Base-by-base conservation (phyloP, 1,140 invertebrate species). In the Micrasema longulum region DNA sequence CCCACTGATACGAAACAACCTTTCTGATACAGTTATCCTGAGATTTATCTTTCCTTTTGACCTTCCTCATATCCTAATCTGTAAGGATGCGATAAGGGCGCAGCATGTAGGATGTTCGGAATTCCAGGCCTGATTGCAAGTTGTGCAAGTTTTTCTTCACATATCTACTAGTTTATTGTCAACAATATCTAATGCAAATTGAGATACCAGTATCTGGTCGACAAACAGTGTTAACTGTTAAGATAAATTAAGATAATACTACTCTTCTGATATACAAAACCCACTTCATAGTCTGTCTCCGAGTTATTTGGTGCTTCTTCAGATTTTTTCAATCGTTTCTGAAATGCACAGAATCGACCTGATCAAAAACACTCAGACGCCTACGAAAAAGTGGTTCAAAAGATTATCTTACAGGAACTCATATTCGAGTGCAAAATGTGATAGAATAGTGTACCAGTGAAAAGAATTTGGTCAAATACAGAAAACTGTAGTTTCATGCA, bases 201-300 rank as follows among this genome's bases (percentile, higher is more conserved):
- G 66, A 72, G 65, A 75, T 72, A 75, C 60, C 62, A 35, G 62
- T 75, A 75, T 75, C 74, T 75, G 70, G 57, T 69, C 16, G 48
- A 64, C 63, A 75, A 75, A 75, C 66, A 75, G 70, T 72, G 74
- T 75, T 75, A 75, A 75, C 74, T 48, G 74, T 75, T 75, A 75
- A 75, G 74, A 75, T 75, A 75, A 75, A 69, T 75, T 66, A 62
- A 75, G 74, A 75, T 72, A 72, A 75, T 69, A 72, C 65, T 64
- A 68, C 64, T 70, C 60, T 72, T 75, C 69, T 75, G 74, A 75
- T 75, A 72, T 72, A 67, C 60, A 68, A 68, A 75, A 72, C 63
- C 48, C 66, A 75, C 74, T 69, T 70, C 45, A 75, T 75, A 43
- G 64, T 38, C 41, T 11, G 43, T 57, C 18, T 31, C 23, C 2